Conservation (phyloP, 2,888 invertebrate species). For the Athripsodes cinereus region DNA sequence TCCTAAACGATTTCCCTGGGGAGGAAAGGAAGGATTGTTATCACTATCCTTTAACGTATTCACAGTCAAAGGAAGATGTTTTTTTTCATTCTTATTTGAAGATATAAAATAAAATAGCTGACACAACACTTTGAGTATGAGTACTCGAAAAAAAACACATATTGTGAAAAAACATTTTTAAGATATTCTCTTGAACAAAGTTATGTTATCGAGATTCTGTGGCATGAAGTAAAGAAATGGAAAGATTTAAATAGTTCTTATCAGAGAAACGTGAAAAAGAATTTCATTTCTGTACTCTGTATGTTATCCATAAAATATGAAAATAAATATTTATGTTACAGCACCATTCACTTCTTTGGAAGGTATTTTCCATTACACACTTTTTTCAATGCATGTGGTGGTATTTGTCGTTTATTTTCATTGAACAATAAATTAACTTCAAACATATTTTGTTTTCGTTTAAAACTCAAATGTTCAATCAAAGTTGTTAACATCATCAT, state of each 20-base stretch:
- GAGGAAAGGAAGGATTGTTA: conserved; percentile 25
- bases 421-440: no score
- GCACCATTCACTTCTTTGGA: no score
- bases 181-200: not conserved
- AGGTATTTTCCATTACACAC: no score
- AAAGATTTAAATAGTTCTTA: conserved; percentile 2
- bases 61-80: not conserved
- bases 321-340: no score
- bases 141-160: not conserved
- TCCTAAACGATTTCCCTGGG: conserved; percentile 26
- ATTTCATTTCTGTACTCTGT: no score
- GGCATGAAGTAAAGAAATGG: not conserved
- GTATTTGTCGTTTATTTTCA: no score
- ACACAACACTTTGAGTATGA: not conserved
- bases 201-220: not conserved
- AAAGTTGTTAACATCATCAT: no score
- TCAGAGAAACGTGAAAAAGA: not conserved
- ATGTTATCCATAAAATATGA: no score
- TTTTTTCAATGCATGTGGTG: no score
- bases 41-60: conserved; percentile 18
- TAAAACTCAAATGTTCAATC: no score
- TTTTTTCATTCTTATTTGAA: not conserved
- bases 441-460: no score
- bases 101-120: conserved; percentile 1
- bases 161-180: not conserved